These are phyloP conservation scores for Geodia barretti DNA, from an alignment of 37 sponge, comb jelly and placozoan genomes.

Conservation along the genomic window DNA sequence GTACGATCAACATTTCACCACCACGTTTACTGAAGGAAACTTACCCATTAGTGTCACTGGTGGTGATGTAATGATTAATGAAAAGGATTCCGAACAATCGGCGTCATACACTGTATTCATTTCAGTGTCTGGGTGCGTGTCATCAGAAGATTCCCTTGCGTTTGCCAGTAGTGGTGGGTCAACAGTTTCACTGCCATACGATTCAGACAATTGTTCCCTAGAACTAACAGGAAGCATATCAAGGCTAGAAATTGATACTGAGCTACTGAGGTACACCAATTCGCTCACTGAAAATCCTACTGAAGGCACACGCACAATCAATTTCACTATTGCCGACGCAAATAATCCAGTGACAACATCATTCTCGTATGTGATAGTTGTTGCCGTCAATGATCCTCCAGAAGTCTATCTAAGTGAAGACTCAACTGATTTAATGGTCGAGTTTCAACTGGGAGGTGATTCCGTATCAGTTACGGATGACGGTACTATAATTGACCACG, in stretches of 20 bases:
- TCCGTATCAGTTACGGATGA: constrained; percentile 24
- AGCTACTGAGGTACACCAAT: constrained; percentile 33
- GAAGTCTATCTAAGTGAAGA: constrained; percentile 40
- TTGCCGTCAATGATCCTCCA: constrained; percentile 66
- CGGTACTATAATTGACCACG: constrained; percentile 57
- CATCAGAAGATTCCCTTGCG: constrained; percentile 35
- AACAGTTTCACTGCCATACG: neutral
- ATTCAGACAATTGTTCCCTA: constrained; percentile 24
- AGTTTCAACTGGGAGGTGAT: neutral
- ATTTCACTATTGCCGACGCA: constrained; percentile 41
- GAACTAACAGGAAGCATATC: constrained; percentile 6
- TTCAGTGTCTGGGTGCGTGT: constrained; percentile 24
- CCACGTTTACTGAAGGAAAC: constrained; percentile 45
- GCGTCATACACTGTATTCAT: constrained; percentile 16
- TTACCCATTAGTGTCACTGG: constrained; percentile 27
- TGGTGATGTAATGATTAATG: constrained; percentile 30
- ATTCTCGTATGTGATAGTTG: constrained; percentile 22
- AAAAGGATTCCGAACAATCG: constrained; percentile 51
- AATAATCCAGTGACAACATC: neutral
- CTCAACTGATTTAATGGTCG: constrained; percentile 22
- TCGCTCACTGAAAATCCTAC: constrained; percentile 22
- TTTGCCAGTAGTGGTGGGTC: constrained; percentile 1
- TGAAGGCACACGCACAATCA: constrained; percentile 6
- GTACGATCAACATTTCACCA: constrained; percentile 15
- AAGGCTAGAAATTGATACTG: constrained; percentile 21